phyloP scores from a whole-genome alignment of 2,113 vertebrate genomes.

The Naja naja region DNA sequence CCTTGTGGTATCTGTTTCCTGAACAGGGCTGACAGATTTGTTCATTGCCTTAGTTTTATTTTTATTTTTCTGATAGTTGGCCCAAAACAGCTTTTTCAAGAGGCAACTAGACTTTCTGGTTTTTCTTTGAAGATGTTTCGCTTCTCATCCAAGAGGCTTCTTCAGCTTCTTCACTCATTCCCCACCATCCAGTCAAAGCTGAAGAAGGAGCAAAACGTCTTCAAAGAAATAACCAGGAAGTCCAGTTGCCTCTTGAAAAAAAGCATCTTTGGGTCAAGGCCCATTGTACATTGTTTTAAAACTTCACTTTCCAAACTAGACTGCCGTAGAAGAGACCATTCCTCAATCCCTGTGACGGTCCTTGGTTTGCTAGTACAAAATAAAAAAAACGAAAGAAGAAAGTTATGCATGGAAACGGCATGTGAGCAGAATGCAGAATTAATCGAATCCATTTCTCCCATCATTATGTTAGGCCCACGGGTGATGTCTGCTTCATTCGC shows the following conservation, averaged over 20 bases:
- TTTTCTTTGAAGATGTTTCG: no score
- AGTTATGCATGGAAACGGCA: not conserved
- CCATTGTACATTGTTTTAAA: not conserved
- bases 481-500: not conserved
- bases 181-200: no score
- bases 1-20: not conserved
- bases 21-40: not conserved
- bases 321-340: not conserved
- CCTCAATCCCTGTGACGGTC: not conserved
- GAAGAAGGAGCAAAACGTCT: no score
- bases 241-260: no score
- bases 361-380: not conserved
- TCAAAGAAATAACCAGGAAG: no score
- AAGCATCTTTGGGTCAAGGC: no score
- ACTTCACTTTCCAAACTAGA: not conserved
- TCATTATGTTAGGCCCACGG: conserved; percentile 33
- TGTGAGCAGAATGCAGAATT: not conserved
- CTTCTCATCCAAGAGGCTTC: no score
- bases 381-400: not conserved
- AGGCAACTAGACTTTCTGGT: no score
- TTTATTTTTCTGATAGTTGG: not conserved
- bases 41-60: not conserved
- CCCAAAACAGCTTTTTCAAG: no score
- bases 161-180: no score
- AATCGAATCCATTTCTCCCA: conserved; percentile 27